Percentiles rank a stretch among this genome's conserved stretches.
phyloP scores from a whole-genome alignment of 1,140 invertebrate genomes.

The Eueides isabella region DNA sequence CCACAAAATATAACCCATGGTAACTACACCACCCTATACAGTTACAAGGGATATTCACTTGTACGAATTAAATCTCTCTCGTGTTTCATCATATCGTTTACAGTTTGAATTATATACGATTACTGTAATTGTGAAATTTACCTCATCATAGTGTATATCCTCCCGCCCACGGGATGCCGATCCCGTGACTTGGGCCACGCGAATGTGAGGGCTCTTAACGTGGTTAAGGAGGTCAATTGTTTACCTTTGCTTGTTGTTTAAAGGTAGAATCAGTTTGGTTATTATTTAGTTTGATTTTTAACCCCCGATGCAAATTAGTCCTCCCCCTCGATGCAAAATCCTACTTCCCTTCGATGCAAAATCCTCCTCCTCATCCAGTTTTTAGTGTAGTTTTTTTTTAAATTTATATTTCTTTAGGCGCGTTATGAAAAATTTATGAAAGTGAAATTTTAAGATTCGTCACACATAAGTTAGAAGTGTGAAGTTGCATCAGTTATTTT shows the following conservation, averaged over 20 bases:
- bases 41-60: constrained; percentile 18
- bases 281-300: no score
- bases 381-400: no score
- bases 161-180: constrained; percentile 44
- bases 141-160: constrained; percentile 47
- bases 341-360: no score
- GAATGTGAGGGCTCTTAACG: constrained; percentile 22
- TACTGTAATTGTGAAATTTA: constrained; percentile 45
- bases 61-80: constrained; percentile 24
- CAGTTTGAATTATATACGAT: constrained; percentile 12
- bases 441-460: no score
- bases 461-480: no score
- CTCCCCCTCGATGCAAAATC: no score
- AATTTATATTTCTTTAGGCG: no score
- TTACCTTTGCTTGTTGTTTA: not conserved
- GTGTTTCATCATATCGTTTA: constrained; percentile 1
- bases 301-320: no score
- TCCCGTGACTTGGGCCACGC: constrained; percentile 34
- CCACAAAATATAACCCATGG: no score
- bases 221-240: constrained; percentile 17
- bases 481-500: no score
- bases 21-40: not conserved
- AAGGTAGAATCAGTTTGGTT: not conserved
- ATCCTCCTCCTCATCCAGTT: no score
- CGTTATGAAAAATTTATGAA: no score